Conservation (phyloP, 2,113 vertebrate species). For the Peromyscus polionotus region DNA sequence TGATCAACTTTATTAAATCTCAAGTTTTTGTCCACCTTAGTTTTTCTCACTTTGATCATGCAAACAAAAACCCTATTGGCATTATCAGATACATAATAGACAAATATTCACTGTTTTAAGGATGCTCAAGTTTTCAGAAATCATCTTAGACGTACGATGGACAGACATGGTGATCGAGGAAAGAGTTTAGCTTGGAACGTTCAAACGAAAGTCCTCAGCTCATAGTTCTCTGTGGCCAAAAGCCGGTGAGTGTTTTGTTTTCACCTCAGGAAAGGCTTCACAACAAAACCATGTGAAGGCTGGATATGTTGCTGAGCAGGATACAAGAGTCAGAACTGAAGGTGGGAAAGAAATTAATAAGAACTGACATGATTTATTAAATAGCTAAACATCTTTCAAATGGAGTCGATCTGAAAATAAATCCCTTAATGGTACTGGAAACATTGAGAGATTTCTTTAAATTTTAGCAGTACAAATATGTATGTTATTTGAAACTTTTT, state of each 20-base stretch:
- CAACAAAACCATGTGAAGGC: background rate
- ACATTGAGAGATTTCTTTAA: background rate
- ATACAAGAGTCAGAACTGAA: conserved; percentile 2
- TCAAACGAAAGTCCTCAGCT: background rate
- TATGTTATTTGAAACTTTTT: background rate
- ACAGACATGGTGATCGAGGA: background rate
- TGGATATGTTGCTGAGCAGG: background rate
- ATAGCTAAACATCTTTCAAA: conserved; percentile 54
- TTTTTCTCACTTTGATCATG: background rate
- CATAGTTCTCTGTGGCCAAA: background rate
- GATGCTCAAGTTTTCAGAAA: background rate
- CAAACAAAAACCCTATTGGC: background rate
- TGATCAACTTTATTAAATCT: background rate
- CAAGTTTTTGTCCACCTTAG: background rate
- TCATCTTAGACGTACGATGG: background rate
- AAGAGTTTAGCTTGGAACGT: background rate
- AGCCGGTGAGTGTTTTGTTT: background rate
- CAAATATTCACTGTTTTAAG: background rate
- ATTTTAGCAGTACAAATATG: background rate
- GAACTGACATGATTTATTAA: conserved; percentile 45
- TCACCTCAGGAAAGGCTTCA: background rate
- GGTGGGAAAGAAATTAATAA: conserved; percentile 44
- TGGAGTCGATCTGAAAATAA: conserved; percentile 29
- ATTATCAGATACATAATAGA: background rate
- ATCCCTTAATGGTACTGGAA: background rate